Evolutionary conservation across 2,797 vertebrate genomes (phyloP), one percentile per base, ranked within the genome.

Genomic region (Mormyrus proboscirostris): DNA sequence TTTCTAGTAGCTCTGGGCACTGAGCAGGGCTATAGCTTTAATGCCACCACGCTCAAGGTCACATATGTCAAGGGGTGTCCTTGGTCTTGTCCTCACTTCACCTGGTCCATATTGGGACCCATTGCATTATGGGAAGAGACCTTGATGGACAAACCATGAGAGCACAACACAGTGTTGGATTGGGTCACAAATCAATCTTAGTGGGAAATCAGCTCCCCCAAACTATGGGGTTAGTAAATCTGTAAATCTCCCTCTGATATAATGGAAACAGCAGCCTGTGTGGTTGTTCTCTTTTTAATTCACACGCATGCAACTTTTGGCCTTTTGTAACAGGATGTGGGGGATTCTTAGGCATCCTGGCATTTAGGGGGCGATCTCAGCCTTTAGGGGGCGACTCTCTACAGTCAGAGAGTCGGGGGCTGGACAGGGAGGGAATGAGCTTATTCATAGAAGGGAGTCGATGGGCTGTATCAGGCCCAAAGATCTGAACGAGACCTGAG

Each of bases 391-490:
- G 25, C 62, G 3, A 33, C 62, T 33, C 62, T 25, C n/a, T 33
- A 25, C 16, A 44, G 16, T 88, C 41, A 76, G 88, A 55, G 51
- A 41, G 33, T 47, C 2, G 2, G 29, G 38, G n/a, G 49, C 19
- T 12, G 25, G n/a, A 73, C 47, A 51, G 50, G 49, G 9, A 82
- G 49, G 38, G 85, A 62, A 83, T 57, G 38, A 49, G 87, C 29
- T 88, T 89, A 89, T 87, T 25, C 29, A 14, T 55, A 41, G 86
- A 79, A 6, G 29, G 49, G 79, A 90, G 87, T 59, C 10, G n/a
- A 62, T 41, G 10, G 59, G 59, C 41, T 65, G 22, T 83, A 86
- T 91, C 88, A 88, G 83, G 90, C 88, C 9, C 44, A 51, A 4
- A 41, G 65, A 90, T 91, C 83, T 47, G 57, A 86, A 86, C 3